Conservation (phyloP, 2,113 vertebrate genomes). For the Myocastor coypus region DNA sequence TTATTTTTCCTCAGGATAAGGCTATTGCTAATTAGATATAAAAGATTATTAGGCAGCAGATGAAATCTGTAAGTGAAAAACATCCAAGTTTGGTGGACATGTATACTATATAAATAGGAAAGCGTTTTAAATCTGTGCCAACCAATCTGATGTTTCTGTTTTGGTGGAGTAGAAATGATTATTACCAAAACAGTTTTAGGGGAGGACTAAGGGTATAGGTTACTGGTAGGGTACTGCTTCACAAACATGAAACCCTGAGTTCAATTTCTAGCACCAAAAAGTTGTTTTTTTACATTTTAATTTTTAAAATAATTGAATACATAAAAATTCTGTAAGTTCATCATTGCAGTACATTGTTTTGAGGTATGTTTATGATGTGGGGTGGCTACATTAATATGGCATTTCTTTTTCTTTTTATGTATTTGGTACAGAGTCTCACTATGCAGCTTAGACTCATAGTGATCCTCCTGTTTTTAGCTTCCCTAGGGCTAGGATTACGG, state of each 20-base stretch:
- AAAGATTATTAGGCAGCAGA: conserved; percentile 41
- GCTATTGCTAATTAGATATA: conserved; percentile 15
- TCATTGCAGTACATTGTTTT: neutral
- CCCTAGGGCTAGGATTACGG: no score
- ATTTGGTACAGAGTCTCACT: no score
- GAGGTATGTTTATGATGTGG: neutral
- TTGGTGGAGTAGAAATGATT: neutral
- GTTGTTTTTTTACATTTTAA: neutral
- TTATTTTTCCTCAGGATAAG: conserved; percentile 37
- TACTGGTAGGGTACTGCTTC: neutral
- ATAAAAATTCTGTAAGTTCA: neutral
- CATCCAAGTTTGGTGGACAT: conserved; percentile 26
- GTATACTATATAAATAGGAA: conserved; percentile 12
- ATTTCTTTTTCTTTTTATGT: neutral
- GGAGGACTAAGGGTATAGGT: neutral
- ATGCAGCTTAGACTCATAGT: no score
- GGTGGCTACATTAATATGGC: neutral
- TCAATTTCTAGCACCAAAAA: neutral
- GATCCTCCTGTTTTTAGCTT: no score
- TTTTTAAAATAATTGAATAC: neutral
- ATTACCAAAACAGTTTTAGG: neutral
- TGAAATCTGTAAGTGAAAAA: conserved; percentile 9
- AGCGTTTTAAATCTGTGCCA: conserved; percentile 39
- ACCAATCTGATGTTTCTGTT: conserved; percentile 12
- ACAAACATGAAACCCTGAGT: neutral